Evolutionary conservation across 2,113 vertebrate species (phyloP), one percentile per base, ranked within the genome.

Genomic region (Menura novaehollandiae): DNA sequence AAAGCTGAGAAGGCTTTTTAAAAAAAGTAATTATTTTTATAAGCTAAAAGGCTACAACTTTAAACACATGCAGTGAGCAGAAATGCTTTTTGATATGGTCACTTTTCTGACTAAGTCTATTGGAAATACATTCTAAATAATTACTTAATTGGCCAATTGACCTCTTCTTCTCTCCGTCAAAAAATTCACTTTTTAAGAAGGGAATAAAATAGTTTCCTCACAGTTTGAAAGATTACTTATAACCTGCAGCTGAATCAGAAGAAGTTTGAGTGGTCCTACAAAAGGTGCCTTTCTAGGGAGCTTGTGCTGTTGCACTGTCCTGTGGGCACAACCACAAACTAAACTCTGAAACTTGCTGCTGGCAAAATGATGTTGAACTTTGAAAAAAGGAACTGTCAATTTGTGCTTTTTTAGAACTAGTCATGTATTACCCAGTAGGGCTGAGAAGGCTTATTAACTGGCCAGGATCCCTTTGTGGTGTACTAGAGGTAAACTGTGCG

Each of bases 31-130:
- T 44, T 51, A 39, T 68, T 78, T 80, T 66, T 72, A 23, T 41
- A 62, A 79, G 41, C 15, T 41, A 46, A 85, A 95, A 32, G 30
- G 13, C 28, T 73, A 18, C 8, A 52, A 33, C 7, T 82, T 79
- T 32, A 49, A 68, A 75, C 1, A 0, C 16, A 49, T 9, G 11
- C 0, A 6, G 27, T 20, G 22, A 81, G 9, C 26, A 88, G 44
- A 86, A 92, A 49, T n/a, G 28, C 9, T 59, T 75, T 89, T 33
- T 75, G 26, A 46, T 85, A 60, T 3, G 47, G 19, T 43, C 2
- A n/a, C 82, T 85, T 91, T 85, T 76, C 33, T 28, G 19, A 52
- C 24, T 52, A 26, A n/a, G 8, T 28, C 10, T 74, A 21, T 44
- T 82, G 20, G 35, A 91, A 88, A 74, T 53, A 41, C 5, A 28